Conservation (phyloP, 2,888 invertebrate genomes). For the Coelinius sp. region DNA sequence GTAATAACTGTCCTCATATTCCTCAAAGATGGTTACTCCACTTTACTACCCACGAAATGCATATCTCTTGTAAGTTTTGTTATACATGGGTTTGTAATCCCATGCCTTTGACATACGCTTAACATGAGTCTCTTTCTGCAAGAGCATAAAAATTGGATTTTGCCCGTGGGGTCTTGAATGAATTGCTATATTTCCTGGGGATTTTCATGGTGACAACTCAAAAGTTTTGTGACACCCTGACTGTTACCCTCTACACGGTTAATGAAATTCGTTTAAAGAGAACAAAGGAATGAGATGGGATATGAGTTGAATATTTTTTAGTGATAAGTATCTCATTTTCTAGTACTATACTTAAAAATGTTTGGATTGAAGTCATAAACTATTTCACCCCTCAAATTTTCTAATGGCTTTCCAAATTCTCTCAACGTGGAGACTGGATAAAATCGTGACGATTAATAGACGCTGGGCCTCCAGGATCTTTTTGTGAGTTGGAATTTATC, state of each 20-base stretch:
- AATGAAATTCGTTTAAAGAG: not conserved
- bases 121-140: not conserved
- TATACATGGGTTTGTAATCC: slow-evolving; percentile 1
- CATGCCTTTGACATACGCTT: not conserved
- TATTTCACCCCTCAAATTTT: slow-evolving; percentile 10
- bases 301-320: not conserved
- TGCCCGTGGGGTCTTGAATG: not conserved
- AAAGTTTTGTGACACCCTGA: not conserved
- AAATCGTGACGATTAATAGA: slow-evolving; percentile 58
- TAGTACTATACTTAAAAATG: too few relatives aligned
- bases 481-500: slow-evolving; percentile 46
- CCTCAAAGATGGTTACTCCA: not conserved
- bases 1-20: not conserved
- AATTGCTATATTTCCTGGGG: not conserved
- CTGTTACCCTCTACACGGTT: not conserved
- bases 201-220: not conserved
- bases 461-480: slow-evolving; percentile 36
- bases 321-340: too few relatives aligned
- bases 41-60: not conserved
- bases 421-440: slow-evolving; percentile 46
- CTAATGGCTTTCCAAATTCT: slow-evolving; percentile 20
- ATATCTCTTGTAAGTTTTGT: not conserved
- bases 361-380: slow-evolving; percentile 7
- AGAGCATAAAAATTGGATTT: not conserved
- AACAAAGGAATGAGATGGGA: not conserved